These are phyloP conservation scores for Sabellastarte sp. DNA, from an alignment of 2,888 invertebrate species.

Conservation along the genomic window DNA sequence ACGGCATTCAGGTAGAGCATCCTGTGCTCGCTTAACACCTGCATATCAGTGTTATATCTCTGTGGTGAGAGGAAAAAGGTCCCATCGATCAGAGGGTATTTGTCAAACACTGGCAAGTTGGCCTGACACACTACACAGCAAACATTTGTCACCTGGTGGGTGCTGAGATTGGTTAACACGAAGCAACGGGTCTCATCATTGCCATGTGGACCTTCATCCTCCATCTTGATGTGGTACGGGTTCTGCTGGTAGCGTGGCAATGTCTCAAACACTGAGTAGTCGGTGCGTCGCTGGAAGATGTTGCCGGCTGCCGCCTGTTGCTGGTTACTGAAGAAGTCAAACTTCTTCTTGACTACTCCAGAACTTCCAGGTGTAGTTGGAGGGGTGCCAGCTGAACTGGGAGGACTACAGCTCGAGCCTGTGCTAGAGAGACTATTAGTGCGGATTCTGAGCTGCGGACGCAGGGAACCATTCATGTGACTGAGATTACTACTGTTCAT, in stretches of 20 bases:
- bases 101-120: slow-evolving; percentile 88
- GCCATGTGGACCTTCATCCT: slow-evolving; percentile 92
- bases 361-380: slow-evolving; percentile 55
- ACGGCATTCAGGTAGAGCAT: slow-evolving; percentile 88
- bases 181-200: slow-evolving; percentile 67
- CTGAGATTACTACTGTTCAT: neutral
- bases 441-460: slow-evolving; percentile 42
- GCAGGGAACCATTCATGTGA: slow-evolving; percentile 23
- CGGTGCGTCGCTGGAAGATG: slow-evolving; percentile 88
- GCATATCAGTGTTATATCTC: slow-evolving; percentile 62
- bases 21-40: slow-evolving; percentile 69
- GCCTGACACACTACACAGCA: slow-evolving; percentile 77
- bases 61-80: slow-evolving; percentile 96
- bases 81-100: slow-evolving; percentile 92
- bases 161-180: slow-evolving; percentile 90
- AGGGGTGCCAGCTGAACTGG: slow-evolving; percentile 67
- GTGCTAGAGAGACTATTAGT: slow-evolving; percentile 57
- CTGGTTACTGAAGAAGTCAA: slow-evolving; percentile 27
- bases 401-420: slow-evolving; percentile 53
- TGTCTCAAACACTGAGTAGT: slow-evolving; percentile 75
- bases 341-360: slow-evolving; percentile 8
- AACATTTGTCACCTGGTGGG: slow-evolving; percentile 79
- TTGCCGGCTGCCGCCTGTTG: slow-evolving; percentile 44
- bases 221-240: slow-evolving; percentile 99
- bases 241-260: slow-evolving; percentile 94